Conservation (phyloP, 2,888 invertebrate species). For the Syrphus vitripennis region DNA sequence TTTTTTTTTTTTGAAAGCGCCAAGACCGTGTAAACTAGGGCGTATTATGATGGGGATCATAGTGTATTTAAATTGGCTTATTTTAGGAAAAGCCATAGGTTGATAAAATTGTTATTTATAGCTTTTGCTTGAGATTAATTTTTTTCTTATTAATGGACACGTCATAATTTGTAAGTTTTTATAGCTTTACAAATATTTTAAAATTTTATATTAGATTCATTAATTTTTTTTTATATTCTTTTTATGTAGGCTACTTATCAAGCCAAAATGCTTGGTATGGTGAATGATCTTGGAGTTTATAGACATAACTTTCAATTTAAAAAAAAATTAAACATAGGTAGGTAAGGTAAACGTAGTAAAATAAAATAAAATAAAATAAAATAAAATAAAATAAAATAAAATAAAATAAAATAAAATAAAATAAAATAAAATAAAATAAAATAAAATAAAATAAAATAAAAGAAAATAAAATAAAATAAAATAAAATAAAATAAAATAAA, state of each 20-base stretch:
- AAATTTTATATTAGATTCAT: not conserved
- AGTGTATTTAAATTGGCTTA: not conserved
- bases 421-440: too few relatives aligned
- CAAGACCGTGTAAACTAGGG: constrained; percentile 63
- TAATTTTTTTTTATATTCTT: not conserved
- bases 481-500: too few relatives aligned
- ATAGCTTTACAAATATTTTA: not conserved
- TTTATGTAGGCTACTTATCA: not conserved
- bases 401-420: too few relatives aligned
- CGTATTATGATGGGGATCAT: not conserved
- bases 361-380: too few relatives aligned
- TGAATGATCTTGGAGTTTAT: too few relatives aligned
- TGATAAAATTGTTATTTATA: not conserved
- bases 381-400: too few relatives aligned
- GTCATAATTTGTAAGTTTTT: not conserved
- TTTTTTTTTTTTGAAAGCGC: constrained; percentile 19
- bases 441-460: too few relatives aligned
- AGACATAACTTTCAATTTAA: too few relatives aligned
- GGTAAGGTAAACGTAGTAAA: too few relatives aligned
- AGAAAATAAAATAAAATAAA: too few relatives aligned
- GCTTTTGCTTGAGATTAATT: not conserved
- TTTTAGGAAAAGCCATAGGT: not conserved
- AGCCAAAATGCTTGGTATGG: too few relatives aligned
- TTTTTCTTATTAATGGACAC: not conserved
- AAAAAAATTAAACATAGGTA: too few relatives aligned